Conservation (phyloP, 2,888 invertebrate genomes). For the Drosophila colorata region DNA sequence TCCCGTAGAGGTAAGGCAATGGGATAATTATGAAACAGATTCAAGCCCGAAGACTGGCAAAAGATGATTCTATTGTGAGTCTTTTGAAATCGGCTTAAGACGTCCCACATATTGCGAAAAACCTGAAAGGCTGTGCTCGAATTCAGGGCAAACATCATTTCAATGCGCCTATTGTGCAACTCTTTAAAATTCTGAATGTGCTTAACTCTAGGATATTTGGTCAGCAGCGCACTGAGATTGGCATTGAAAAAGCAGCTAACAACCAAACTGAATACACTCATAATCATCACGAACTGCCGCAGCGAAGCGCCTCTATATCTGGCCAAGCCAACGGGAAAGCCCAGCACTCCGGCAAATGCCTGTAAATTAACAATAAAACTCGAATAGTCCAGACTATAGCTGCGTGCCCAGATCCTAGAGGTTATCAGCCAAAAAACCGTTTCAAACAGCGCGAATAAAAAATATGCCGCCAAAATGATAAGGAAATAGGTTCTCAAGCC, state of each 20-base stretch:
- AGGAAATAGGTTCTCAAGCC: neutral
- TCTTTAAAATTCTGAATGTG: constrained; percentile 26
- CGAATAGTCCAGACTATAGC: constrained; percentile 7
- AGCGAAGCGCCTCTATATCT: constrained; percentile 22
- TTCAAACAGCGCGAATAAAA: constrained; percentile 29
- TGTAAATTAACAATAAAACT: neutral
- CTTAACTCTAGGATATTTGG: constrained; percentile 9
- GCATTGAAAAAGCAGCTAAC: constrained; percentile 44
- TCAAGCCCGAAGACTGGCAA: neutral
- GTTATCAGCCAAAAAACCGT: constrained; percentile 9
- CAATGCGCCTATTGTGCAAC: neutral
- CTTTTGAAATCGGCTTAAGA: neutral
- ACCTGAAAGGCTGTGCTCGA: constrained; percentile 6
- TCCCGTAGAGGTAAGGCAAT: neutral
- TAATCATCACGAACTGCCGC: constrained; percentile 33
- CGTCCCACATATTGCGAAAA: neutral
- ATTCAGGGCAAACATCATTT: neutral
- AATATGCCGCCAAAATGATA: constrained; percentile 27
- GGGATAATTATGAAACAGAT: constrained; percentile 3
- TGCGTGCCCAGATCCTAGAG: neutral
- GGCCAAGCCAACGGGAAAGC: constrained; percentile 16
- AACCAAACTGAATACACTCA: constrained; percentile 44
- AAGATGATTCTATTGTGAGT: neutral
- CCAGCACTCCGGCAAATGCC: constrained; percentile 20
- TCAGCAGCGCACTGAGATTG: constrained; percentile 46